Evolutionary conservation across 2,888 invertebrate genomes (phyloP).

Genomic region (Criorhina ranunculi): DNA sequence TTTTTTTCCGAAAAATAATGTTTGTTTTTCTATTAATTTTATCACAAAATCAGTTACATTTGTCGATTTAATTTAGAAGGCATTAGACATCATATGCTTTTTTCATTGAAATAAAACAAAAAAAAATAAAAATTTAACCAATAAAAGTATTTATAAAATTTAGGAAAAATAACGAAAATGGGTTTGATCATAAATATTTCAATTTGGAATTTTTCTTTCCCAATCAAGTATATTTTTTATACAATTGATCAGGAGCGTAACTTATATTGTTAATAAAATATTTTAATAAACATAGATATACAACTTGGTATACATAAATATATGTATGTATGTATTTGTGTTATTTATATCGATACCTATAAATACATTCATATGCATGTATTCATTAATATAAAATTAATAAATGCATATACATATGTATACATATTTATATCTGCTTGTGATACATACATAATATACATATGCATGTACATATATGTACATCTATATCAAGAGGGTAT

Average conservation of each 20-base stretch:
- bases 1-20: slow-evolving; percentile 81
- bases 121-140: slow-evolving; percentile 37
- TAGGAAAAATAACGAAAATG: slow-evolving; percentile 38
- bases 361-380: slow-evolving; percentile 2
- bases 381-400: no score
- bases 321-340: slow-evolving; percentile 49
- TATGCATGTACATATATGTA: neutral
- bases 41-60: slow-evolving; percentile 85
- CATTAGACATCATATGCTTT: slow-evolving; percentile 60
- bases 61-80: slow-evolving; percentile 82
- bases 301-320: slow-evolving; percentile 38
- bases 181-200: slow-evolving; percentile 6
- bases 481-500: neutral
- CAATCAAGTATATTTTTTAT: slow-evolving; percentile 5
- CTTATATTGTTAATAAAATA: slow-evolving; percentile 2
- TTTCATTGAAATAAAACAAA: slow-evolving; percentile 20
- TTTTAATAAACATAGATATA: neutral
- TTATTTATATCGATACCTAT: no score
- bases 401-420: neutral
- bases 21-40: slow-evolving; percentile 77
- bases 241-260: slow-evolving; percentile 4
- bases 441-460: neutral
- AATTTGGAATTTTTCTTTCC: slow-evolving; percentile 8
- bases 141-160: slow-evolving; percentile 37
- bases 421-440: slow-evolving; percentile 52